A percentile compares a stretch with the other conserved stretches of the same genome.
Evolutionary conservation across 2,113 vertebrate species (phyloP).

Genomic region (Pterocles gutturalis): DNA sequence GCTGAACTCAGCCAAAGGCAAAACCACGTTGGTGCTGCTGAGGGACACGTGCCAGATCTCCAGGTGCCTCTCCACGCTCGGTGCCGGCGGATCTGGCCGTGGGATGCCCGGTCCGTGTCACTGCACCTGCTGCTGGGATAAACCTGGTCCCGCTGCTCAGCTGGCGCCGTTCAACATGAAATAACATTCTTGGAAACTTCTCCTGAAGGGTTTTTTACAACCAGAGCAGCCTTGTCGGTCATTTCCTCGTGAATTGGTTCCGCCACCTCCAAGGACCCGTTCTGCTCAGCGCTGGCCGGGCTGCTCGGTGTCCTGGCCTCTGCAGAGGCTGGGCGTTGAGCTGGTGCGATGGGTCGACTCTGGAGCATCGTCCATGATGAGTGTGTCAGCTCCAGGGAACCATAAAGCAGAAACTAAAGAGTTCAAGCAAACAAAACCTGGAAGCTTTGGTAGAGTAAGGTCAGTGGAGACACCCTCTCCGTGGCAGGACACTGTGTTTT

Average conservation of each 20-base stretch:
- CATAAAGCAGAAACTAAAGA: not conserved
- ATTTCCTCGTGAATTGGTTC: not conserved
- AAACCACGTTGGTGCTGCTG: not conserved
- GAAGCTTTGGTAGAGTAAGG: conserved; percentile 8
- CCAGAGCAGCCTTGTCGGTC: not conserved
- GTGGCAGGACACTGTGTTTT: conserved; percentile 30
- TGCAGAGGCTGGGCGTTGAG: not conserved
- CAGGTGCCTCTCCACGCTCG: not conserved
- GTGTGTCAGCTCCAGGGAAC: not conserved
- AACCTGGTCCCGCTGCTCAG: not conserved
- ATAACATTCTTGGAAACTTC: not conserved
- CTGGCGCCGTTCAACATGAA: not conserved
- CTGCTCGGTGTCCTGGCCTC: not conserved
- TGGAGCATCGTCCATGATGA: not conserved
- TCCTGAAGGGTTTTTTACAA: not conserved
- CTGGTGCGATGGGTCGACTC: not conserved
- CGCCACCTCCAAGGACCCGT: not conserved
- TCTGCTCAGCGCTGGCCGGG: not conserved
- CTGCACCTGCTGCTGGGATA: not conserved
- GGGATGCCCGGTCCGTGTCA: accelerated
- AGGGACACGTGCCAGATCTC: not conserved
- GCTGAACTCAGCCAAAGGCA: not conserved
- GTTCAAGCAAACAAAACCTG: conserved; percentile 42
- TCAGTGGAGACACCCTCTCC: conserved; percentile 3
- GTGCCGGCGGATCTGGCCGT: not conserved